Percentiles rank a stretch among this genome's conserved stretches.
Evolutionary conservation across 1,140 invertebrate genomes (phyloP).

Genomic region (Drosophila subobscura): DNA sequence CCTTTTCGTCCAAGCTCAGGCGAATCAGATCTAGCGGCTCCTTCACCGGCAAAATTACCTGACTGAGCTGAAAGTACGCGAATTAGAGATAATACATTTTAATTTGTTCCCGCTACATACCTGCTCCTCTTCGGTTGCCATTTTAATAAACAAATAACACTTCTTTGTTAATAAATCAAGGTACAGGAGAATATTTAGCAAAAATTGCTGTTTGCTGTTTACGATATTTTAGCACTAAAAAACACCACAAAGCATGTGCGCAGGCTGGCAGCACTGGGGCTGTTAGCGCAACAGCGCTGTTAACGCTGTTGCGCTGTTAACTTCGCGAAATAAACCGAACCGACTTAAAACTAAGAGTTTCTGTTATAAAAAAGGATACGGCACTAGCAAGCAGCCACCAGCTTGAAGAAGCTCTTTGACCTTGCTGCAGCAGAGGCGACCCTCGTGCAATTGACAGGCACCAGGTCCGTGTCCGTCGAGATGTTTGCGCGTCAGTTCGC

Average conservation of each 20-base stretch:
- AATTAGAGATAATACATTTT: conserved; percentile 5
- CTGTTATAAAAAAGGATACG: conserved; percentile 84
- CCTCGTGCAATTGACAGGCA: conserved; percentile 51
- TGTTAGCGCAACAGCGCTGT: conserved; percentile 26
- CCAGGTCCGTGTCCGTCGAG: conserved; percentile 7
- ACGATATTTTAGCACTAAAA: conserved; percentile 34
- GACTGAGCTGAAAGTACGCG: conserved; percentile 83
- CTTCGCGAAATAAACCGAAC: neutral
- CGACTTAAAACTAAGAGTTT: neutral
- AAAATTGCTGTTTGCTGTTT: conserved; percentile 18
- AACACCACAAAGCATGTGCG: conserved; percentile 12
- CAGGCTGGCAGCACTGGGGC: conserved; percentile 20
- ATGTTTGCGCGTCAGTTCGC: conserved; percentile 44
- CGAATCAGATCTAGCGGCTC: conserved; percentile 98
- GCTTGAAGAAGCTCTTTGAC: conserved; percentile 78
- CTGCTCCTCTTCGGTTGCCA: conserved; percentile 81
- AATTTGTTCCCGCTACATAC: conserved; percentile 45
- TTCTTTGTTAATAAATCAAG: conserved; percentile 19
- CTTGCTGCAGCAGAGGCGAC: conserved; percentile 73
- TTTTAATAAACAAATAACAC: conserved; percentile 29
- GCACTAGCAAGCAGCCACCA: conserved; percentile 84
- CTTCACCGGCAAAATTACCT: conserved; percentile 95
- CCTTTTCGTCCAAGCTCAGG: conserved; percentile 97
- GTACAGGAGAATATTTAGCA: conserved; percentile 8
- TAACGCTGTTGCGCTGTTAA: neutral